phyloP scores from a whole-genome alignment of 1,140 invertebrate genomes.

The Sipha flava region DNA sequence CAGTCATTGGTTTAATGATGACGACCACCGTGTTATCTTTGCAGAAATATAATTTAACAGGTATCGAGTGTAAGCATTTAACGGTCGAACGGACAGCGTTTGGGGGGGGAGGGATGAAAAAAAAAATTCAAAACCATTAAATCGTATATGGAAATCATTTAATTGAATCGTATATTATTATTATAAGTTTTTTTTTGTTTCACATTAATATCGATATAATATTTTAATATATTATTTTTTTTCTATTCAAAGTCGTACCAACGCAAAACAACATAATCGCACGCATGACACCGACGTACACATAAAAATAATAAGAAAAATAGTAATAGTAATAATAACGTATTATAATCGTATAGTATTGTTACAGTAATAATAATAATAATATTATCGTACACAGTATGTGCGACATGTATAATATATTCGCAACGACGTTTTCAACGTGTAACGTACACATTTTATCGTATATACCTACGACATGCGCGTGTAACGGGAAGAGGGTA shows the following conservation, averaged over 20 bases:
- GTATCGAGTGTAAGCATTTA: too few species aligned
- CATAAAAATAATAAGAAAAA: background rate
- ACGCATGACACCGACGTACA: background rate
- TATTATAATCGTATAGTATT: background rate
- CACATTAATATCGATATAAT: background rate
- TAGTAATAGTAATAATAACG: background rate
- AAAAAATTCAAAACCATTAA: too few species aligned
- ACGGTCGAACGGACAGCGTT: background rate
- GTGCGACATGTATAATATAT: background rate
- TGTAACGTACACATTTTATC: background rate
- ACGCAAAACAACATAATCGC: too few species aligned
- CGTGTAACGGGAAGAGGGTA: background rate
- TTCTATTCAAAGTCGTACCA: background rate
- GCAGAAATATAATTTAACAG: too few species aligned
- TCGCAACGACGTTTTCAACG: background rate
- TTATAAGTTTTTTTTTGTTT: background rate
- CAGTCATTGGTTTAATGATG: too few species aligned
- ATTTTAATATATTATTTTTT: too few species aligned
- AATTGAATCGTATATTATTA: background rate
- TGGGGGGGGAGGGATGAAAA: too few species aligned
- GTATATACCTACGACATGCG: too few species aligned
- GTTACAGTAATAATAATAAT: background rate
- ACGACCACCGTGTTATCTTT: too few species aligned
- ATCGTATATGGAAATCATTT: background rate
- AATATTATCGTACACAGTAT: background rate